Conservation (phyloP, 2,888 invertebrate species). For the Boloria selene region DNA sequence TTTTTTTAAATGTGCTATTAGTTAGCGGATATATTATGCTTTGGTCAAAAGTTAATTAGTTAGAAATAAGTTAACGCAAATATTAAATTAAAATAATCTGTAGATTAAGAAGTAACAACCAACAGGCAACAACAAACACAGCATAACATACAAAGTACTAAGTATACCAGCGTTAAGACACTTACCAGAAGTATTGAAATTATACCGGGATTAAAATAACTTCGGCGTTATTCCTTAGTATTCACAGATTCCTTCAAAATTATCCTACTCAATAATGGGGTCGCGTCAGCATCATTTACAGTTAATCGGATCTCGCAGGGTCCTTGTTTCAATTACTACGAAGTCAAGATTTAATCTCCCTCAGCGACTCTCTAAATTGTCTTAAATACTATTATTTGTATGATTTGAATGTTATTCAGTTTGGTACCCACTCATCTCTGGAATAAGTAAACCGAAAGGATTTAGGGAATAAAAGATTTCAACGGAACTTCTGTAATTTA, state of each 20-base stretch:
- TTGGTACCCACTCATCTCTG: no score
- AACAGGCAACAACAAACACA: no score
- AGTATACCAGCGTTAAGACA: no score
- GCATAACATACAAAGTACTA: no score
- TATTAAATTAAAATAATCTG: no score
- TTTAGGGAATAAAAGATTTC: no score
- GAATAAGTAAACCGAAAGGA: no score
- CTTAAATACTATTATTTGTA: conserved; percentile 8
- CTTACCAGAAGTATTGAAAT: no score
- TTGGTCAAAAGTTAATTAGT: no score
- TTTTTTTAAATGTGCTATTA: background rate
- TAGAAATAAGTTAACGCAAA: no score
- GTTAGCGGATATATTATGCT: background rate
- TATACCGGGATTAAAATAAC: background rate
- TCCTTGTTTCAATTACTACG: conserved; percentile 37
- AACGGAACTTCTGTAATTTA: no score
- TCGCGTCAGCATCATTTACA: conserved; percentile 37
- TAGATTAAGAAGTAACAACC: no score
- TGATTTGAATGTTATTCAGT: background rate
- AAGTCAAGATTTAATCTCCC: conserved; percentile 35
- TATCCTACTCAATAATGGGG: conserved; percentile 33
- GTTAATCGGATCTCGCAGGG: conserved; percentile 36
- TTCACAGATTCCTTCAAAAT: conserved; percentile 22
- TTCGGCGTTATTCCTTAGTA: background rate
- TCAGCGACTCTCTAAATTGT: conserved; percentile 23